A percentile compares a stretch with the other conserved stretches of the same genome.
These are phyloP conservation scores for Chionoecetes opilio DNA, from an alignment of 1,140 invertebrate genomes.

Conservation along the genomic window DNA sequence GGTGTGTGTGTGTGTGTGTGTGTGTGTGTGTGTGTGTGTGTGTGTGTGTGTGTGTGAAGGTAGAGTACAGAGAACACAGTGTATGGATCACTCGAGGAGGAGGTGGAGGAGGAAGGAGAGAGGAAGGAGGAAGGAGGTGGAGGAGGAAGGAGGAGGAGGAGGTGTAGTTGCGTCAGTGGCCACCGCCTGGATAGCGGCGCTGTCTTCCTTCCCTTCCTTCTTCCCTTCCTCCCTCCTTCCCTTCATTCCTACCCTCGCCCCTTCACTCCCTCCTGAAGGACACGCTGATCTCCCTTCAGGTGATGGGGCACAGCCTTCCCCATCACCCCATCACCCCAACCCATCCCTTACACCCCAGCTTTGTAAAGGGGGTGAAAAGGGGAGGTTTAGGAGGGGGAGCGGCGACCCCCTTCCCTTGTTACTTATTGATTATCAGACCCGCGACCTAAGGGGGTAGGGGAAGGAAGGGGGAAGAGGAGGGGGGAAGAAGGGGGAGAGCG, in stretches of 20 bases:
- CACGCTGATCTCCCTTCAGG: no score
- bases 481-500: slow-evolving; percentile 39
- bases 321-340: neutral
- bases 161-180: neutral
- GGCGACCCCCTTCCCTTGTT: slow-evolving; percentile 60
- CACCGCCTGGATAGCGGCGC: neutral
- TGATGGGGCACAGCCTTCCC: no score
- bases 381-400: neutral
- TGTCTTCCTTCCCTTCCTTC: neutral
- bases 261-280: neutral
- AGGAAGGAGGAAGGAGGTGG: neutral
- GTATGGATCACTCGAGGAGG: slow-evolving; percentile 40
- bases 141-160: neutral
- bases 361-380: neutral
- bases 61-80: neutral
- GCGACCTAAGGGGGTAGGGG: slow-evolving; percentile 65
- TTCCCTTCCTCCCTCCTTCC: neutral
- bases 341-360: neutral
- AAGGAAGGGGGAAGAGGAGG: no score
- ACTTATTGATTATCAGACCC: slow-evolving; percentile 76
- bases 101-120: neutral
- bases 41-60: slow-evolving; percentile 51
- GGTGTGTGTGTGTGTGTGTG: slow-evolving; percentile 22
- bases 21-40: slow-evolving; percentile 53
- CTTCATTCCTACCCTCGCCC: neutral